Conservation (phyloP, 2,888 invertebrate species). For the Lepas anatifera region DNA sequence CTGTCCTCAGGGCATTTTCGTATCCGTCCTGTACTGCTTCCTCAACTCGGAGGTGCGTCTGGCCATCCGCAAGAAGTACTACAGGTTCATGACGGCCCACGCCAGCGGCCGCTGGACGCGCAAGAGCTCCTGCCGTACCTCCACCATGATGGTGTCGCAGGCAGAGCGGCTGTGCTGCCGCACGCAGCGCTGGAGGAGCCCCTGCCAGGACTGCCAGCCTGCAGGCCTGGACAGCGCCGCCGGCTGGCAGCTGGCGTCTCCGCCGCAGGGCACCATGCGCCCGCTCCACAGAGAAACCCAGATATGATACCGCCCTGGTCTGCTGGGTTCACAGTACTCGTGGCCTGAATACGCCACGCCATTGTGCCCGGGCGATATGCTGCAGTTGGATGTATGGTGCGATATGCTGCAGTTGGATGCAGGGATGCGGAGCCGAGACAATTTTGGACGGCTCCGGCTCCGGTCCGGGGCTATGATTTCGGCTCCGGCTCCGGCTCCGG, state of each 20-base stretch:
- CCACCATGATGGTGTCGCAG: neutral
- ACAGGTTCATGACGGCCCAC: slow-evolving; percentile 14
- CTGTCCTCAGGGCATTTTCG: slow-evolving; percentile 27
- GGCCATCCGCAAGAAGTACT: slow-evolving; percentile 26
- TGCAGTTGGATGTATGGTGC: no score
- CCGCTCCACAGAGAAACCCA: no score
- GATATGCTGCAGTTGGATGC: no score
- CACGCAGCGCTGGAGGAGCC: neutral
- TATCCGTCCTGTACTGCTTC: slow-evolving; percentile 26
- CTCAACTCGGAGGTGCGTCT: slow-evolving; percentile 25
- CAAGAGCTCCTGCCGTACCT: neutral
- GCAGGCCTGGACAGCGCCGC: neutral
- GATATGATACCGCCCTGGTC: no score
- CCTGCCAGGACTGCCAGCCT: neutral
- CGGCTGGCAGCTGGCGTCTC: neutral
- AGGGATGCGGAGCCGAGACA: no score
- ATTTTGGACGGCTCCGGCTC: no score
- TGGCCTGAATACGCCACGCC: no score
- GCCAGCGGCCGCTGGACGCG: neutral
- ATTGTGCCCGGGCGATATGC: no score
- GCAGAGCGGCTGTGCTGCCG: slow-evolving; percentile 1
- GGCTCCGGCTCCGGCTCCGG: no score
- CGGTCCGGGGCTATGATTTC: no score
- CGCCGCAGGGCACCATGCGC: slow-evolving; percentile 6
- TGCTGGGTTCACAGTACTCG: no score